Conservation (phyloP, 2,888 invertebrate genomes). For the Trachelus tabidus region DNA sequence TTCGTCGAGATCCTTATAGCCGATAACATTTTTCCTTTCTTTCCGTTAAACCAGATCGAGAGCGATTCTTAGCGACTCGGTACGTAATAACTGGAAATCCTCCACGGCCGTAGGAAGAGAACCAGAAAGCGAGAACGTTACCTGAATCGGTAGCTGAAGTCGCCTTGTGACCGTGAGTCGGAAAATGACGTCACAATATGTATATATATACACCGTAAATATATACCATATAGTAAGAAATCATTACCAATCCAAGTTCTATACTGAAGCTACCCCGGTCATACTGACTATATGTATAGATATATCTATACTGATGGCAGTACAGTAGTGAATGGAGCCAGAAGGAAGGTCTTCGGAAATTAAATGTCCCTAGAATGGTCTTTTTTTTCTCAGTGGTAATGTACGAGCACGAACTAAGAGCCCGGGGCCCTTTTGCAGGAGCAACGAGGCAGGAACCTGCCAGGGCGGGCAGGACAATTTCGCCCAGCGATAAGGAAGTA, state of each 20-base stretch:
- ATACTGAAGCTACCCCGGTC: not conserved
- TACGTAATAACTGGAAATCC: too few relatives aligned
- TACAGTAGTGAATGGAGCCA: slow-evolving; percentile 58
- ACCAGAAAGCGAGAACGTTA: too few relatives aligned
- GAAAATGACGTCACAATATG: too few relatives aligned
- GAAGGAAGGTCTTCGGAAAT: slow-evolving; percentile 66
- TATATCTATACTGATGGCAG: not conserved
- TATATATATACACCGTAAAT: not conserved
- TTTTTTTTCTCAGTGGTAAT: slow-evolving; percentile 60
- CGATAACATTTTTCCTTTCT: too few relatives aligned
- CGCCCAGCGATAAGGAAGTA: slow-evolving; percentile 61
- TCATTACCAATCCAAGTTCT: not conserved
- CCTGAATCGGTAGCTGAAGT: too few relatives aligned
- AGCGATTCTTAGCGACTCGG: too few relatives aligned
- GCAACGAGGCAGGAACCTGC: slow-evolving; percentile 60
- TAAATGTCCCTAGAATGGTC: slow-evolving; percentile 64
- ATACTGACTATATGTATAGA: not conserved
- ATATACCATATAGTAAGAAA: not conserved
- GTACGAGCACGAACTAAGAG: slow-evolving; percentile 47
- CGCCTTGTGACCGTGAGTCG: too few relatives aligned
- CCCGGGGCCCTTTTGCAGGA: slow-evolving; percentile 26
- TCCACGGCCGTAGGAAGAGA: too few relatives aligned
- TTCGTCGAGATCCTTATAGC: too few relatives aligned
- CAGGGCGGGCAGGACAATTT: slow-evolving; percentile 60
- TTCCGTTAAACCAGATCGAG: too few relatives aligned